A percentile compares a stretch with the other conserved stretches of the same genome.
These are phyloP conservation scores for Lasioglossum figueresi DNA, from an alignment of 2,888 invertebrate species.

Conservation along the genomic window DNA sequence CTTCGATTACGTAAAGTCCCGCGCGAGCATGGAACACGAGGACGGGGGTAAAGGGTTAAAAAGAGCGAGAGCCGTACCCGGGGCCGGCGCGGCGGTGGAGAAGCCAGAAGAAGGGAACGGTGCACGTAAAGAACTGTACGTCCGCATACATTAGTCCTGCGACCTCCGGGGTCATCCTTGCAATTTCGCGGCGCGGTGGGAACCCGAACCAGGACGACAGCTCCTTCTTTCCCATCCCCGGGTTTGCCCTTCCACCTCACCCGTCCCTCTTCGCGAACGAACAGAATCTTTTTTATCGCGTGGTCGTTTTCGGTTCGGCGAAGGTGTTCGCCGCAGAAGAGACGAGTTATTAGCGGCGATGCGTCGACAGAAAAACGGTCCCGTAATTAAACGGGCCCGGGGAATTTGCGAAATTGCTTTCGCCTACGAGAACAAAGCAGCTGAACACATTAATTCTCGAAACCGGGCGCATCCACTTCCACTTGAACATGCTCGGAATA, in stretches of 20 bases:
- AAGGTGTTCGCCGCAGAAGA: conserved; percentile 29
- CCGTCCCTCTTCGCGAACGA: conserved; percentile 25
- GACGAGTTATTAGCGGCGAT: conserved; percentile 67
- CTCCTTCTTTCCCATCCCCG: conserved; percentile 31
- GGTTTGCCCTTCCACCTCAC: conserved; percentile 25
- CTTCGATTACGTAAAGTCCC: conserved; percentile 61
- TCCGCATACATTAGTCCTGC: conserved; percentile 78
- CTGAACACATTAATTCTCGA: conserved; percentile 31
- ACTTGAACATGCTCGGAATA: background rate
- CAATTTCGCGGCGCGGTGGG: conserved; percentile 77
- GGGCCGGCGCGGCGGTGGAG: conserved; percentile 7
- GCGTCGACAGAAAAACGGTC: conserved; percentile 57
- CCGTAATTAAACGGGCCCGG: conserved; percentile 60
- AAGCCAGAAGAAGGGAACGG: conserved; percentile 29
- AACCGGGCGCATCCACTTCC: background rate
- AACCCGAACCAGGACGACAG: conserved; percentile 70
- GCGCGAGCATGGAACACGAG: conserved; percentile 42
- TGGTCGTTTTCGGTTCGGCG: conserved; percentile 12
- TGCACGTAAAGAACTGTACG: conserved; percentile 74
- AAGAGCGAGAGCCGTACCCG: conserved; percentile 30
- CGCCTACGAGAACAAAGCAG: conserved; percentile 4
- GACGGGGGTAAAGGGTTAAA: conserved; percentile 47
- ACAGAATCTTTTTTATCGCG: background rate
- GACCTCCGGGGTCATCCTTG: conserved; percentile 76
- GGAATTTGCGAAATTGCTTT: conserved; percentile 61